These are phyloP conservation scores for Acrossocheilus wenchowensis DNA, from an alignment of 2,797 vertebrate genomes.

Conservation along the genomic window DNA sequence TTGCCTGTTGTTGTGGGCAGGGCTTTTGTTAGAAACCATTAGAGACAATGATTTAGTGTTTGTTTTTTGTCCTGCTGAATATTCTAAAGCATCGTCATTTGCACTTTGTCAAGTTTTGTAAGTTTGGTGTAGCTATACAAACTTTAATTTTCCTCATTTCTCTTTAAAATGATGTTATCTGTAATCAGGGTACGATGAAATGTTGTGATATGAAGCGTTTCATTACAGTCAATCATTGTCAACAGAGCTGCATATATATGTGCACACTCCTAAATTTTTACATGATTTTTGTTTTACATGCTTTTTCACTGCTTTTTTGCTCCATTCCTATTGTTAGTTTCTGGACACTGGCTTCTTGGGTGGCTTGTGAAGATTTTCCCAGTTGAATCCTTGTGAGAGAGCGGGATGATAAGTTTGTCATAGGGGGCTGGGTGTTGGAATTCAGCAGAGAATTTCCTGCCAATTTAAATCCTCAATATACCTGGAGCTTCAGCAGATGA, in stretches of 20 bases:
- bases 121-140: background rate
- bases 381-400: slow-evolving; percentile 13
- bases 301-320: background rate
- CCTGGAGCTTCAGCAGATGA: slow-evolving; percentile 51
- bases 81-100: background rate
- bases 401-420: slow-evolving; percentile 27
- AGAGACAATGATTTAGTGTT: background rate
- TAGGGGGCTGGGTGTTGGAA: slow-evolving; percentile 37
- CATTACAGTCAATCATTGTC: slow-evolving; percentile 50
- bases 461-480: slow-evolving; percentile 31
- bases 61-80: background rate
- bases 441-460: slow-evolving; percentile 27
- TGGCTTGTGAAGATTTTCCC: slow-evolving; percentile 3
- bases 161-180: slow-evolving; percentile 27
- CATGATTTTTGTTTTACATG: background rate
- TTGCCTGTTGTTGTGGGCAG: slow-evolving; percentile 18
- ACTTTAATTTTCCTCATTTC: background rate
- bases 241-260: background rate
- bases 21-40: slow-evolving; percentile 30
- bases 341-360: background rate
- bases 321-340: background rate
- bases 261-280: background rate
- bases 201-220: slow-evolving; percentile 12
- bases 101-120: background rate
- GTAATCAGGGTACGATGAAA: slow-evolving; percentile 39